Conservation (phyloP, 1,140 invertebrate genomes). For the Magallana ariakensis region DNA sequence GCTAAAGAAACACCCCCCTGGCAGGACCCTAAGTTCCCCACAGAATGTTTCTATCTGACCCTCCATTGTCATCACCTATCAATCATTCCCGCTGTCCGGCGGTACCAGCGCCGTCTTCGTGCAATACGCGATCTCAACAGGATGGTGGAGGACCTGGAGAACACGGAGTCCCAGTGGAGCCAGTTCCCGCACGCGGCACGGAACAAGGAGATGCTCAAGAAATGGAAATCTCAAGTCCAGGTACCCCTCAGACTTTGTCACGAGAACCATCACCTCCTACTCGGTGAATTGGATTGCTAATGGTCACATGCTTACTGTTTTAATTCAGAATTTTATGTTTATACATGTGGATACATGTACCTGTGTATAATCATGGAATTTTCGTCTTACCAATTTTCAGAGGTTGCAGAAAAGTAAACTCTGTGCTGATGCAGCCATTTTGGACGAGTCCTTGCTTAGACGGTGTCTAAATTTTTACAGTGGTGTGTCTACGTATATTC, state of each 20-base stretch:
- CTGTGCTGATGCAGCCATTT: conserved; percentile 91
- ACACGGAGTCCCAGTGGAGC: conserved; percentile 88
- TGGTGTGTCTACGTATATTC: conserved; percentile 88
- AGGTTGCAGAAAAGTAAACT: conserved; percentile 82
- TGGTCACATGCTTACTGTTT: too few species aligned
- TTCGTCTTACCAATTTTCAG: background rate
- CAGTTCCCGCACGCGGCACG: conserved; percentile 86
- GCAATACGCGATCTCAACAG: conserved; percentile 94
- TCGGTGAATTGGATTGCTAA: too few species aligned
- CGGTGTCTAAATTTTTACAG: conserved; percentile 92
- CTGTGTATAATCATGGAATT: too few species aligned
- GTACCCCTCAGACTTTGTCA: conserved; percentile 68
- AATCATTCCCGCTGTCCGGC: conserved; percentile 91
- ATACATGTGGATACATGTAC: too few species aligned
- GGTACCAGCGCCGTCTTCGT: conserved; percentile 90
- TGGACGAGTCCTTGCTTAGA: conserved; percentile 89
- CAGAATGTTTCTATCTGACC: conserved; percentile 97
- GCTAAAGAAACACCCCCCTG: conserved; percentile 77
- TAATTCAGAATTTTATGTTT: too few species aligned
- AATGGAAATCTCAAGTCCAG: conserved; percentile 90
- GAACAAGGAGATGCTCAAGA: conserved; percentile 91
- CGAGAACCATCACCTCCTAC: background rate
- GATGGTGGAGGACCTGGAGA: conserved; percentile 91
- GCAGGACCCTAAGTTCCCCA: conserved; percentile 93
- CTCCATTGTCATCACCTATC: conserved; percentile 95